phyloP scores from a whole-genome alignment of 2,113 vertebrate species.

The Cryptomyrus ogoouensis region DNA sequence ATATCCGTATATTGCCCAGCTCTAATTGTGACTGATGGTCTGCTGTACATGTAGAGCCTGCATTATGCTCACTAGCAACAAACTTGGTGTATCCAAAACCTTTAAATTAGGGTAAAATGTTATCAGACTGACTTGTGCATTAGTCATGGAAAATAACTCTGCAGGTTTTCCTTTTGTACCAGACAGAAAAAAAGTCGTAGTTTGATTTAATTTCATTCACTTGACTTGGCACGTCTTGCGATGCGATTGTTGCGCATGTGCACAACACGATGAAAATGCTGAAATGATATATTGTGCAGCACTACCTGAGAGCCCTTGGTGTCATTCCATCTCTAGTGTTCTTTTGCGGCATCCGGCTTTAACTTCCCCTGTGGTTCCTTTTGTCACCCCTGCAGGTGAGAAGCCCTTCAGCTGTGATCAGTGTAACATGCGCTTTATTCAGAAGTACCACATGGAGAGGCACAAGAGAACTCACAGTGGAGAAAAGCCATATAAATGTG shows the following conservation, averaged over 20 bases:
- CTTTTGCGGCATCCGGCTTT: not conserved
- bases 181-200: not conserved
- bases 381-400: conserved; percentile 63
- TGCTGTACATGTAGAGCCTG: not conserved
- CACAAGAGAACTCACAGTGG: conserved; percentile 98
- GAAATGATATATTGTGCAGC: not conserved
- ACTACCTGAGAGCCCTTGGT: not conserved
- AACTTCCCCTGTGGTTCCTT: not conserved
- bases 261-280: not conserved
- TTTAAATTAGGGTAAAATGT: not conserved
- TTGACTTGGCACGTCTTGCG: not conserved
- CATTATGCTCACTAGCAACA: not conserved
- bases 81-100: not conserved
- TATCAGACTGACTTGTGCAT: not conserved
- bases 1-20: not conserved
- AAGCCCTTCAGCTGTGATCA: conserved; percentile 97
- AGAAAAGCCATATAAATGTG: conserved; percentile 98
- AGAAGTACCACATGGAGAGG: conserved; percentile 99
- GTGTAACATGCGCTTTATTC: conserved; percentile 98
- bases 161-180: not conserved
- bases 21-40: not conserved
- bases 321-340: not conserved
- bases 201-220: not conserved
- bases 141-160: not conserved
- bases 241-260: not conserved